Conservation (phyloP, 2,113 vertebrate species). For the Hippocampus barbouri region DNA sequence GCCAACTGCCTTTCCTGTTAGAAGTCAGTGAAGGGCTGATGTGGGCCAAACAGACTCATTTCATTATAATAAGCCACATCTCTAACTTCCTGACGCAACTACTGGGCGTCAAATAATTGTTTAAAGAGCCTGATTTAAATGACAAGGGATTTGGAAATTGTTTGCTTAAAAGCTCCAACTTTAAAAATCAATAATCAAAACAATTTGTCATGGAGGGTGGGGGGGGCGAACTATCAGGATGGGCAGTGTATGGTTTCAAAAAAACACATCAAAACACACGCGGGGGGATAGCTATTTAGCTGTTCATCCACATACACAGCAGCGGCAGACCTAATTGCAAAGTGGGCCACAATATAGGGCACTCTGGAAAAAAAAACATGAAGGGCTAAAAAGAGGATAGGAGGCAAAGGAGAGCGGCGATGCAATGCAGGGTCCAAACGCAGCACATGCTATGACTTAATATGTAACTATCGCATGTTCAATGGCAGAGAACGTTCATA, state of each 20-base stretch:
- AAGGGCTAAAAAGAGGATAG: slow-evolving; percentile 40
- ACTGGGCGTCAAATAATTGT: not conserved
- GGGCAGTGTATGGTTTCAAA: not conserved
- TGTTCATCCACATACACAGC: slow-evolving; percentile 11
- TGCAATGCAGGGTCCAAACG: slow-evolving; percentile 19
- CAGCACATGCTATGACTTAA: not conserved
- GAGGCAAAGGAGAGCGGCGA: slow-evolving; percentile 14
- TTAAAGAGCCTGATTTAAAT: not conserved
- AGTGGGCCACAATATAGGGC: slow-evolving; percentile 68
- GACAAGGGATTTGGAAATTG: not conserved
- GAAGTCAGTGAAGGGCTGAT: slow-evolving; percentile 20
- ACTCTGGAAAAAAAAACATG: slow-evolving; percentile 21
- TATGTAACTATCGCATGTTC: slow-evolving; percentile 1
- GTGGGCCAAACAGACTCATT: not conserved
- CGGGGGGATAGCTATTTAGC: slow-evolving; percentile 6
- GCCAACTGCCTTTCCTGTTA: slow-evolving; percentile 3
- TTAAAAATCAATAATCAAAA: not conserved
- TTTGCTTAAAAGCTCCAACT: not conserved
- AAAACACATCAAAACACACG: slow-evolving; percentile 9
- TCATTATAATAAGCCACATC: not conserved
- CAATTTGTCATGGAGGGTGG: too few relatives aligned
- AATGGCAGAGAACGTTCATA: not conserved
- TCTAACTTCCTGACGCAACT: not conserved
- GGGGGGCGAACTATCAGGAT: not conserved
- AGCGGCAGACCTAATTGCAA: slow-evolving; percentile 59